Base-by-base conservation (phyloP, 2,888 invertebrate genomes). In the Tribolium freemani region DNA sequence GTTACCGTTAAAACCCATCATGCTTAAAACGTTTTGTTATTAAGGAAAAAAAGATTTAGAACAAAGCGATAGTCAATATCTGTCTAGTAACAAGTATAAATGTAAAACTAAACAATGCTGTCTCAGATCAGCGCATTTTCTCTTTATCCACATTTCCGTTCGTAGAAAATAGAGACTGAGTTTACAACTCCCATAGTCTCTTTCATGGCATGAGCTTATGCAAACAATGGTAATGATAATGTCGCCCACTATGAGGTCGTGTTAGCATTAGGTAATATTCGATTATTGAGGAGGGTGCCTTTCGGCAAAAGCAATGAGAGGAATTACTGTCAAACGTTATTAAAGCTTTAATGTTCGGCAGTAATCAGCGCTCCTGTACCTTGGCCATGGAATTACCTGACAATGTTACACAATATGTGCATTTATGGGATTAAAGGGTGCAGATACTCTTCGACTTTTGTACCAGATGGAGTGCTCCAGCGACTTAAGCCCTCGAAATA, bases 141-240 rank as follows among this genome's bases (percentile, higher is more conserved):
- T 9, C 3, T 4, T 38, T 38, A 8, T 38, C 8, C 6, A 8
- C 31, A 38, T 38, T 38, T 38, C 8, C 6, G 9, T 38, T 38
- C 6, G 4, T n/a, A 5, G 31, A 54, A 63, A 46, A 69, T 57
- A 67, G n/a, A 57, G 51, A 57, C 48, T 56, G 57, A 67, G 46
- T 46, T 67, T 67, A 56, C 67, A 71, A 54, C 64, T 53, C 48
- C 11, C n/a, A 38, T 45, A 45, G 60, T 30, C 60, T 46, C 60
- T 44, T 11, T 30, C 63, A 46, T 53, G 63, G 51, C 64, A 63
- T 64, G 58, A 57, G 77, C 77, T 78, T 78, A 76, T 75, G 78
- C 81, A 80, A 81, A 83, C 83, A 83, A 83, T 82, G 77, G 77
- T 82, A 83, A 83, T 83, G 82, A 82, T 80, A 77, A 82, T 83